Base-by-base conservation (phyloP, 2,113 vertebrate genomes). In the Lasiurus borealis region DNA sequence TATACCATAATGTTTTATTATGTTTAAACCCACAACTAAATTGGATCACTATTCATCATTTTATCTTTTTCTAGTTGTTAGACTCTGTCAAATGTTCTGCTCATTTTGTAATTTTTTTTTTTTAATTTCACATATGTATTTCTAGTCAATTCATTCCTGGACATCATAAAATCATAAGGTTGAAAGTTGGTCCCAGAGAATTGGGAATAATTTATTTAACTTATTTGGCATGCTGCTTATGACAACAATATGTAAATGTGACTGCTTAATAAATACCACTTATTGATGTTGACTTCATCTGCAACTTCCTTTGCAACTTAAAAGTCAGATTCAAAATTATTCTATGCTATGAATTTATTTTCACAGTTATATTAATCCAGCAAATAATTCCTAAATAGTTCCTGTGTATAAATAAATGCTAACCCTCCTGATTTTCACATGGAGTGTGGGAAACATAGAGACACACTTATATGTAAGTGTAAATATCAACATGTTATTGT, bases 201-300 rank as follows among this genome's bases (percentile, higher is more conserved):
- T n/a, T 80, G 64, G 57, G 12, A 92, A 88, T 69, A 90, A 88
- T 94, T 83, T 96, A 75, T 93, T 82, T 92, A 76, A 93, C n/a
- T 91, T 95, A 85, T 48, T 82, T 90, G 73, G 62, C 73, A 91
- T 78, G 68, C n/a, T 88, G 90, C 86, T 97, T 95, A 94, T 96
- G 88, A 80, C 85, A 95, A 94, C 88, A 90, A 88, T 97, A 97
- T 95, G 95, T 88, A 92, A 96, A 97, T 96, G 69, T 86, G 73
- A 92, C 92, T 92, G 75, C 85, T 97, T 97, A 97, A 97, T 95
- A 96, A 95, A 92, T 94, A 95, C 36, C 48, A 91, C 62, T 94
- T 95, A 97, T 83, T 95, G 91, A 96, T 89, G 69, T 92, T 83
- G 88, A 94, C 77, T 97, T 88, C 85, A 94, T 95, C 69, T 83